A percentile compares a stretch with the other conserved stretches of the same genome.
Evolutionary conservation across 2,888 invertebrate species (phyloP).

Genomic region (Pinctada fucata): DNA sequence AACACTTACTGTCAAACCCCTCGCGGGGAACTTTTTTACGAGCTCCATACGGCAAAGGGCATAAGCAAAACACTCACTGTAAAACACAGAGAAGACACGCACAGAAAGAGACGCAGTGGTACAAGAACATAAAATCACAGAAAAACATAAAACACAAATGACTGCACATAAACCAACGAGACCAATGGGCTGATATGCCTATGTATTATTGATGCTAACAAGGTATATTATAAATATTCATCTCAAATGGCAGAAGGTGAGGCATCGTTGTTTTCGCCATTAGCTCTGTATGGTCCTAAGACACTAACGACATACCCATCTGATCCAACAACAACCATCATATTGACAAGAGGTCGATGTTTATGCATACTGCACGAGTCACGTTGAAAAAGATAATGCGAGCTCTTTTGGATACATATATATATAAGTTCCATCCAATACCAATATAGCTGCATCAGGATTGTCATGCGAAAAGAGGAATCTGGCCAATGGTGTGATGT

Average conservation of each 20-base stretch:
- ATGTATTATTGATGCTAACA: no score
- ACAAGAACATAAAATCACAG: no score
- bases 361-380: slow-evolving; percentile 17
- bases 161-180: no score
- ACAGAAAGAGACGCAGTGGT: no score
- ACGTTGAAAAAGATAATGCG: slow-evolving; percentile 9
- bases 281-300: slow-evolving; percentile 9
- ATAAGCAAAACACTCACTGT: no score
- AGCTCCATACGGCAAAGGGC: no score
- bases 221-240: no score
- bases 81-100: no score
- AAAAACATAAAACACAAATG: no score
- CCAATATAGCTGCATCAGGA: slow-evolving; percentile 5
- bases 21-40: no score
- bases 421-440: slow-evolving; percentile 12
- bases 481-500: slow-evolving; percentile 3
- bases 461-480: not conserved
- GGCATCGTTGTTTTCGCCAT: slow-evolving; percentile 12
- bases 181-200: no score
- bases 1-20: no score
- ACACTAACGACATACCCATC: slow-evolving; percentile 20
- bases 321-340: slow-evolving; percentile 20
- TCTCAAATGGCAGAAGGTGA: not conserved
- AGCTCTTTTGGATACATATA: slow-evolving; percentile 1
- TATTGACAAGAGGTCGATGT: slow-evolving; percentile 22